phyloP scores from a whole-genome alignment of 2,888 invertebrate genomes.

The Candidula unifasciata region DNA sequence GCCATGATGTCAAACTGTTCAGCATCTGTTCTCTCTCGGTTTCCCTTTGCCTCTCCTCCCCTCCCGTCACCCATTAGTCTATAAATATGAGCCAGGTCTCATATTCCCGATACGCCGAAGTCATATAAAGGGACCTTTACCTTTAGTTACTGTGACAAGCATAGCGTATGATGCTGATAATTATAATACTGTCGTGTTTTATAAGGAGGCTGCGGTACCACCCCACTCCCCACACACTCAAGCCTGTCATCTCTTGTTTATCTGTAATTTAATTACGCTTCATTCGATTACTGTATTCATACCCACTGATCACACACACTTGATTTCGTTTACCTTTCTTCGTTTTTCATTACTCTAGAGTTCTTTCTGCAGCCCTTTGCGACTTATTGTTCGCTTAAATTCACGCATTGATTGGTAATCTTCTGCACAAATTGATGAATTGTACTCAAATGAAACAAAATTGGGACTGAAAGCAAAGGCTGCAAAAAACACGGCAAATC shows the following conservation, averaged over 20 bases:
- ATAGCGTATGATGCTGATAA: too few relatives aligned
- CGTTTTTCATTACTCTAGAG: background rate
- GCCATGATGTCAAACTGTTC: too few relatives aligned
- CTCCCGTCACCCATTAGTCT: too few relatives aligned
- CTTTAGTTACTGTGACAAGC: too few relatives aligned
- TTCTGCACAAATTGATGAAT: constrained; percentile 41
- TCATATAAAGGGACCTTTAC: too few relatives aligned
- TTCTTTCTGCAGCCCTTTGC: background rate
- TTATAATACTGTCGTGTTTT: too few relatives aligned
- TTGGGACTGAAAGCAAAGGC: constrained; percentile 12
- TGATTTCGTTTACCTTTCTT: constrained; percentile 7
- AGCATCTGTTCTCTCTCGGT: too few relatives aligned
- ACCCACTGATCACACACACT: background rate
- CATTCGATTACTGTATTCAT: constrained; percentile 14
- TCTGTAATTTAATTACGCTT: constrained; percentile 7
- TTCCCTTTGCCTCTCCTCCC: too few relatives aligned
- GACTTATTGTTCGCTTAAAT: constrained; percentile 17
- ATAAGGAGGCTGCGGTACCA: too few relatives aligned
- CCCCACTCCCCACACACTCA: background rate
- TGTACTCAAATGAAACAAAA: constrained; percentile 51
- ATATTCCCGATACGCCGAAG: too few relatives aligned
- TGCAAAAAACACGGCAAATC: constrained; percentile 10
- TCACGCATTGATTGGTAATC: constrained; percentile 34
- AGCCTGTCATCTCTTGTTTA: background rate
- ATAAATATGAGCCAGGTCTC: too few relatives aligned